Base-by-base conservation (phyloP, 2,113 vertebrate genomes). In the Melanerpes aurifrons region DNA sequence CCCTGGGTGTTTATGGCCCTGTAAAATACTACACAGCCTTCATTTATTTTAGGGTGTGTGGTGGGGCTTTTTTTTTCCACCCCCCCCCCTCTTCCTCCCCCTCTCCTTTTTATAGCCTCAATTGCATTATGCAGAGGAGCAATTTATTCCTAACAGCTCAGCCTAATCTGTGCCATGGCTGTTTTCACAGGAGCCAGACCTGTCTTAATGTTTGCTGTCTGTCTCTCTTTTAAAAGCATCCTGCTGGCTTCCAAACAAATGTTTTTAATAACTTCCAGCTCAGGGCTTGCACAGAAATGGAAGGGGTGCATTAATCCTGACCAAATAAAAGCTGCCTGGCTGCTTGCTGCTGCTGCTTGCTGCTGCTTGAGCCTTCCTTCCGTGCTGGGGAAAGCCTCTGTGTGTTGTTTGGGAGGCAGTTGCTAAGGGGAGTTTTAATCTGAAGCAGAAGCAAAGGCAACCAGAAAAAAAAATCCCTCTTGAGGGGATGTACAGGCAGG, bases 111-210 rank as follows among this genome's bases (percentile, higher is more conserved):
- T 24, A 1, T 15, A 9, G 4, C 43, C 71, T 71, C 18, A 4
- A 7, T 35, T 59, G 90, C 50, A 14, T 45, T 69, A 11, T 24
- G 63, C 56, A 68, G 79, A 75, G 63, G 64, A 86, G 81, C 72
- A 69, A 70, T 90, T 81, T 84, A 59, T 81, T 53, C n/a, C 71
- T 24, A 48, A 32, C 72, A 66, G 87, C 85, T 50, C 91, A 70
- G 89, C 72, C 84, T 88, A 70, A 62, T 67, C 25, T 1, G 26
- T 62, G 59, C 90, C 32, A 28, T 40, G 58, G 79, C 78, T 40
- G 16, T 68, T 94, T 92, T 28, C 77, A 56, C 76, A 26, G 83
- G 74, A 86, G 86, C 88, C 81, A 89, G 76, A 19, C 74, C 94
- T 54, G 45, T 28, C 80, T 85, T 72, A 45, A 48, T 76, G 64